phyloP scores from a whole-genome alignment of 2,113 vertebrate species.

The Maccullochella peelii region DNA sequence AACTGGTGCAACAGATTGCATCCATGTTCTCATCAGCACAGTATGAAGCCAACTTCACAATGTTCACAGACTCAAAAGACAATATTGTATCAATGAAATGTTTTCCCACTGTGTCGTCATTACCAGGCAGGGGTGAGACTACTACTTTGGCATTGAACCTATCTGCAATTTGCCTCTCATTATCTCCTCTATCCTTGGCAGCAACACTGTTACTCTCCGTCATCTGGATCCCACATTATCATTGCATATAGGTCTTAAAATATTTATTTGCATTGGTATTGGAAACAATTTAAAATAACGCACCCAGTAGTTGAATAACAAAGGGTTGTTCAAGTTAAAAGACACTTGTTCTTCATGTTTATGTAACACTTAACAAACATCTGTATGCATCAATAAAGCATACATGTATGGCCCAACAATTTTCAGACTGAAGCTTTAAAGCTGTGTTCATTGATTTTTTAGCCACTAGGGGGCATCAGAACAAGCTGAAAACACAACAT shows the following conservation, averaged over 20 bases:
- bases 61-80: background rate
- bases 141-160: background rate
- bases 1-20: background rate
- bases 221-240: background rate
- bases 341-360: background rate
- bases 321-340: background rate
- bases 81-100: slow-evolving; percentile 1
- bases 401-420: background rate
- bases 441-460: background rate
- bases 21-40: background rate
- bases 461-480: background rate
- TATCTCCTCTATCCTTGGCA: background rate
- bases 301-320: background rate
- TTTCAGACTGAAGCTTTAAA: background rate
- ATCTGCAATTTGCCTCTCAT: background rate
- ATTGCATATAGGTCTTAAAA: background rate
- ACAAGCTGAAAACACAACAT: background rate
- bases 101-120: slow-evolving; percentile 5
- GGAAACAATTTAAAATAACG: background rate
- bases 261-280: background rate
- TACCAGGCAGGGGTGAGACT: background rate
- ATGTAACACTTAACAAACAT: no score
- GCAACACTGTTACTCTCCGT: background rate
- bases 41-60: background rate
- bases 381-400: no score